phyloP scores from a whole-genome alignment of 2,888 invertebrate species.

The Podabrus alpinus region DNA sequence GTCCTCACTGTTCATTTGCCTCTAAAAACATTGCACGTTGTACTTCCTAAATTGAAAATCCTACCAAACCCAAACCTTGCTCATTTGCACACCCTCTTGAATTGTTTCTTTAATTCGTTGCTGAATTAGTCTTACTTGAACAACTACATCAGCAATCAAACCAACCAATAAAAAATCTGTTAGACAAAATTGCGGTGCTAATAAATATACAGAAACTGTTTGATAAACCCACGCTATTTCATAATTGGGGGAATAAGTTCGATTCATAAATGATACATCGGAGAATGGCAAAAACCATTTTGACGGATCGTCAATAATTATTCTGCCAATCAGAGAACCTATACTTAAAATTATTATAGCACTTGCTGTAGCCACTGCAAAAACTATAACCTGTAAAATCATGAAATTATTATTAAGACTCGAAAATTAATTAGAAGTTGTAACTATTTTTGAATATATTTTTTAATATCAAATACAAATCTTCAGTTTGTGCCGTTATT shows the following conservation, averaged over 20 bases:
- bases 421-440: neutral
- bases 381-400: neutral
- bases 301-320: neutral
- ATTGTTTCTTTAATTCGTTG: neutral
- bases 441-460: too few species aligned
- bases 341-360: neutral
- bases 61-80: neutral
- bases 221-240: constrained; percentile 19
- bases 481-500: too few species aligned
- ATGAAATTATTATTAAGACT: neutral
- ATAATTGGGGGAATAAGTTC: constrained; percentile 13
- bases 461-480: too few species aligned
- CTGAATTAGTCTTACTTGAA: neutral
- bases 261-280: constrained; percentile 5
- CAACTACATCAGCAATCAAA: neutral
- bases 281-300: constrained; percentile 12
- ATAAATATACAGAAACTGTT: neutral
- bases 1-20: neutral
- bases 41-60: neutral
- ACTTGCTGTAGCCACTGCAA: neutral
- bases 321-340: neutral
- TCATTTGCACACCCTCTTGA: neutral
- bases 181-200: neutral
- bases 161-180: neutral
- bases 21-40: neutral